Evolutionary conservation across 2,888 invertebrate genomes (phyloP).

Genomic region (Cosmia trapezina): DNA sequence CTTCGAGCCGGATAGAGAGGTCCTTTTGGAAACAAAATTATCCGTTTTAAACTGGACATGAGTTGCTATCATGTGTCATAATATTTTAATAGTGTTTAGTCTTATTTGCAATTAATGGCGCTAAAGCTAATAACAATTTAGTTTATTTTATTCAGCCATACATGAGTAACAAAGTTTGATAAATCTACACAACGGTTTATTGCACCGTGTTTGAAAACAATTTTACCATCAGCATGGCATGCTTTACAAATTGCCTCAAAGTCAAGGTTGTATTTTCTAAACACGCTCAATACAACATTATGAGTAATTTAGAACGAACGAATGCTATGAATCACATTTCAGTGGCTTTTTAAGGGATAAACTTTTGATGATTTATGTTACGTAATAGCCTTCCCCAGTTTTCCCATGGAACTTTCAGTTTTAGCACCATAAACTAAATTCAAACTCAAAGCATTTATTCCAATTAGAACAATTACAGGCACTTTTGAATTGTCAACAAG

Average conservation of each 20-base stretch:
- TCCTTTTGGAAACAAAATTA: too few species aligned
- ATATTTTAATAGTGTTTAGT: not conserved
- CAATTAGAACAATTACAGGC: too few species aligned
- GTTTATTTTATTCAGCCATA: too few species aligned
- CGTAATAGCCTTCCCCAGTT: too few species aligned
- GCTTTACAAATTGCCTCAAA: constrained; percentile 24
- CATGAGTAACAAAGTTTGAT: not conserved
- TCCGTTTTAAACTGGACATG: not conserved
- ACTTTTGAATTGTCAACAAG: too few species aligned
- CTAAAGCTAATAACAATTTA: not conserved
- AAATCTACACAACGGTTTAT: not conserved
- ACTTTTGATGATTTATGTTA: not conserved
- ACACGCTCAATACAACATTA: constrained; percentile 15
- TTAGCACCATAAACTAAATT: too few species aligned
- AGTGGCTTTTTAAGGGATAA: not conserved
- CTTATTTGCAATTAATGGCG: not conserved
- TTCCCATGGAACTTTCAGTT: not conserved
- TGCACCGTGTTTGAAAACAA: not conserved
- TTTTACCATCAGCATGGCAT: not conserved
- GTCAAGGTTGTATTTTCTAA: constrained; percentile 40
- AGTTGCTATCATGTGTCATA: not conserved
- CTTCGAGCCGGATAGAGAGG: too few species aligned
- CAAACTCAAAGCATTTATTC: too few species aligned
- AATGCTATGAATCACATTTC: constrained; percentile 14
- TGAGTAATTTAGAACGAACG: constrained; percentile 20